Base-by-base conservation (phyloP, 2,113 vertebrate genomes). In the Synchiropus splendidus region DNA sequence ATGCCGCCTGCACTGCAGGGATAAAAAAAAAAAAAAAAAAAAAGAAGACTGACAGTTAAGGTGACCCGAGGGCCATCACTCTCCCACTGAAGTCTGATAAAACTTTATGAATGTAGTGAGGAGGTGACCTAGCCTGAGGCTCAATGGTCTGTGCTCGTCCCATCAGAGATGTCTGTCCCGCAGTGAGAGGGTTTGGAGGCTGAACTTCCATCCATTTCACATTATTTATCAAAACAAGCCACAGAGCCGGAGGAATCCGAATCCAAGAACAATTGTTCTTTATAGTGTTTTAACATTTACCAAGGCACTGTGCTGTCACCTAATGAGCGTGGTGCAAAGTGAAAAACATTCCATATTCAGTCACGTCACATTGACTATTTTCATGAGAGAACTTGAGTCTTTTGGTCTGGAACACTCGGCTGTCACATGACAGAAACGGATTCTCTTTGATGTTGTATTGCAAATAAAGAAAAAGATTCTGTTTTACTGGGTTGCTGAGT, bases 111-210 rank as follows among this genome's bases (percentile, higher is more conserved):
- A 53, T 53, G 45, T 58, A 31, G 56, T 44, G 31, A 33, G 52
- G 53, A 54, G 59, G 61, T 51, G 61, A 61, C 67, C 67, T 68
- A 41, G 58, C 72, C 63, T 53, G 18, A 18, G 42, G 67, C 55
- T 18, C 44, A 60, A 62, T 46, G 47, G 70, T 64, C 67, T 52
- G 39, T 45, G 58, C 21, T 27, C 6, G 3, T 67, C 64, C 54
- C 66, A 54, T 33, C 60, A 72, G 64, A 56, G 55, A 74, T 52
- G 55, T 60, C 45, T 73, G 72, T 58, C 59, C 55, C 37, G 44
- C 31, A 14, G 35, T 9, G 44, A 58, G 45, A 45, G 58, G 12
- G 53, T 62, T 46, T 42, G 15, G 45, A n/a, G 33, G 38, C 31
- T 70, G 51, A 60, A 57, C 46, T 36, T 45, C 51, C 34, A 49